Evolutionary conservation across 2,797 vertebrate species (phyloP), one percentile per base, ranked within the genome.

Genomic region (Carcharodon carcharias): DNA sequence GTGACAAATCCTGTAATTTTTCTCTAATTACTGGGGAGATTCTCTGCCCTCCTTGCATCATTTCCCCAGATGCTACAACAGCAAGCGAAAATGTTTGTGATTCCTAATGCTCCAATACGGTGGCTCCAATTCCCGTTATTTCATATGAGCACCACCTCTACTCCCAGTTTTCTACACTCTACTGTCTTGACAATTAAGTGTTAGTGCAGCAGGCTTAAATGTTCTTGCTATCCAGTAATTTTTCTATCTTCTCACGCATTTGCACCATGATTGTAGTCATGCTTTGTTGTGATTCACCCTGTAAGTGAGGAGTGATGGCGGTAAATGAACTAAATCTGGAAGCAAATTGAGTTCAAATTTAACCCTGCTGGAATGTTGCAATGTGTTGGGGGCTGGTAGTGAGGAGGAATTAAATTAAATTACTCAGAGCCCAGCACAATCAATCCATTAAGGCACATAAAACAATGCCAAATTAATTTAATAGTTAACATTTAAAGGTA

Each of bases 401-500:
- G 45, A 69, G 69, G 18, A 3, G 50, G 21, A 14, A 18, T n/a
- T 73, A 73, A 95, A 54, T 35, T 54, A 14, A 56, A 71, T 95
- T 73, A 54, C 94, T 73, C 65, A 31, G 67, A 40, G 18, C 14
- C 67, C 21, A 77, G 94, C 4, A 77, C 69, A 95, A 95, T 77
- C 4, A 45, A 95, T 95, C 45, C 16, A 73, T 95, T 73, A 69
- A 35, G 18, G 28, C 50, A 35, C 71, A 58, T 56, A 21, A 63
- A 95, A 95, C 94, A 95, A 77, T 95, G 71, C 45, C 35, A 40
- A 67, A 67, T 93, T 40, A 95, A 56, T 58, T 54, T 71, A 95
- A 77, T 95, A 77, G 94, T 95, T 71, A 77, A 77, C 71, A 21
- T 93, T 93, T 67, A 93, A 73, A 71, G 65, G 3, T 54, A 71